Evolutionary conservation across 1,140 invertebrate genomes (phyloP).

Genomic region (Drosophila ercepeae): DNA sequence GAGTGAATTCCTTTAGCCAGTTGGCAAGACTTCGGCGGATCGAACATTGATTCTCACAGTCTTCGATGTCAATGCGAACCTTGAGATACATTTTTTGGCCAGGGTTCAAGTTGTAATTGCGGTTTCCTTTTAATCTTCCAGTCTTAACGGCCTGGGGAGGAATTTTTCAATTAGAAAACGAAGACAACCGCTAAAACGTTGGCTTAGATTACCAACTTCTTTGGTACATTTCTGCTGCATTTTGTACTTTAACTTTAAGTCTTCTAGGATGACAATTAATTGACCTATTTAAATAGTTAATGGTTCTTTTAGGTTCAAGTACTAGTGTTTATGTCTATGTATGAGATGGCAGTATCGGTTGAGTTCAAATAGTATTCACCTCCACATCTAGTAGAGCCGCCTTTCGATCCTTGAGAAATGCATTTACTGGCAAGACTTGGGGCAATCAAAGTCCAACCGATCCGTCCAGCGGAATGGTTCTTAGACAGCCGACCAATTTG

Average conservation of each 20-base stretch:
- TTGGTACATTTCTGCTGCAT: too few relatives aligned
- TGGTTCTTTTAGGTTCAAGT: not conserved
- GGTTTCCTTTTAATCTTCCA: not conserved
- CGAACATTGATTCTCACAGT: constrained; percentile 16
- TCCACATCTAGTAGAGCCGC: constrained; percentile 17
- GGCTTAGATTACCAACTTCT: not conserved
- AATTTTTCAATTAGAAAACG: constrained; percentile 1
- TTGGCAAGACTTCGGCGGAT: not conserved
- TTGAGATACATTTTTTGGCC: constrained; percentile 10
- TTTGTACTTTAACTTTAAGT: too few relatives aligned
- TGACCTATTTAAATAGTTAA: not conserved
- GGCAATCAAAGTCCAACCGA: constrained; percentile 39
- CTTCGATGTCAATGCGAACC: constrained; percentile 3
- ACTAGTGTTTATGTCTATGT: not conserved
- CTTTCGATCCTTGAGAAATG: constrained; percentile 27
- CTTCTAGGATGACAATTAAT: not conserved
- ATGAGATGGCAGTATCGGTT: constrained; percentile 21
- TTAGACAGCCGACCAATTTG: constrained; percentile 51
- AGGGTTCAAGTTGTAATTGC: constrained; percentile 6
- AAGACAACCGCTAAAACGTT: not conserved
- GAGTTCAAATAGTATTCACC: constrained; percentile 34
- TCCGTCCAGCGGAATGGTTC: constrained; percentile 36
- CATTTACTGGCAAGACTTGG: constrained; percentile 18
- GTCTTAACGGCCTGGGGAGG: not conserved
- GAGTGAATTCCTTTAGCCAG: constrained; percentile 68